Base-by-base conservation (phyloP, 2,113 vertebrate genomes). In the Mola mola region DNA sequence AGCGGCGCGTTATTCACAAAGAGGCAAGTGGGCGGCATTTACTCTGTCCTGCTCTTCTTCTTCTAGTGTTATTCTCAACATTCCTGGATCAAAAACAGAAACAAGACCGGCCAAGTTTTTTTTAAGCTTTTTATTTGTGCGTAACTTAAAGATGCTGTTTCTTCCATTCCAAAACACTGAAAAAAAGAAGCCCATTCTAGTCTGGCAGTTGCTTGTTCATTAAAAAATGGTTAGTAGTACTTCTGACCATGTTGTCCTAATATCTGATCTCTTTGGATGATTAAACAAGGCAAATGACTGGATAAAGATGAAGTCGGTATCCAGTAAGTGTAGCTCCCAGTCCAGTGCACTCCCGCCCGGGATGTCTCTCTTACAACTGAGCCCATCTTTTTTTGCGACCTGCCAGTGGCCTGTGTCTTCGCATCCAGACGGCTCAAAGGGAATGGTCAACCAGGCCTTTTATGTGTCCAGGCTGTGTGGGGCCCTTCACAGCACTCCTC, bases 401-500 rank as follows among this genome's bases (percentile, higher is more conserved):
- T 74, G 80, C 79, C 78, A 51, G 74, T 82, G 71, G 78, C 78
- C 75, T 79, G 72, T 49, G 65, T 72, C 74, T 81, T 82, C 75
- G 82, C 72, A 87, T 81, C 66, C 74, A 87, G 79, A 82, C 67
- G 56, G 83, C 87, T 89, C 85, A 91, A 90, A 92, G 81, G 80
- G 91, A 90, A 90, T 90, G 83, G 71, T 82, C 89, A 86, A 91
- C 77, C 87, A 87, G 73, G 68, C 62, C 72, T 91, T 92, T 90
- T 81, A 90, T 85, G 67, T 81, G 77, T 49, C 16, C 55, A 51
- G 75, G 77, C 81, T n/a, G 57, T 77, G 75, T 68, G 41, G 68
- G 73, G 70, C 46, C 63, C 50, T 75, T 66, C 65, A 59, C 62
- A 79, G 75, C 26, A 19, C 20, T 47, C 66, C 2, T 43, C 76